Conservation (phyloP, 1,140 invertebrate genomes). For the Achatina immaculata region DNA sequence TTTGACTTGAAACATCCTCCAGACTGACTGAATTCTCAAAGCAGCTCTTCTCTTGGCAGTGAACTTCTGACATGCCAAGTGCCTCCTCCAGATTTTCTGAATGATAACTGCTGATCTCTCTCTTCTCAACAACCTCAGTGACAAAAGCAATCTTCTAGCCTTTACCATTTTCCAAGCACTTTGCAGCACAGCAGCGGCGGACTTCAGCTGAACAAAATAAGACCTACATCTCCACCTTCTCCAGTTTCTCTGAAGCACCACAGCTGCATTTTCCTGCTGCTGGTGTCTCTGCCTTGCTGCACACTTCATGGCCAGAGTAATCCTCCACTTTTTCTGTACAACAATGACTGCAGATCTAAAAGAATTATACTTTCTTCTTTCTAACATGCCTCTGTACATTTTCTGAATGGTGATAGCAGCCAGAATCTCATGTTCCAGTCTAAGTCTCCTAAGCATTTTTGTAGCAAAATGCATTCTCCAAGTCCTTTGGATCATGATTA, state of each 20-base stretch:
- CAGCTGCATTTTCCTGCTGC: constrained; percentile 40
- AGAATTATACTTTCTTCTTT: constrained; percentile 25
- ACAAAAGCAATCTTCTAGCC: background rate
- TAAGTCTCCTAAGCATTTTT: background rate
- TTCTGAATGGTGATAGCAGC: constrained; percentile 27
- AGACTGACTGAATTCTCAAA: constrained; percentile 40
- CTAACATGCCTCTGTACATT: constrained; percentile 36
- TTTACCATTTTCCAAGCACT: background rate
- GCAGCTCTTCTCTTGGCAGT: constrained; percentile 37
- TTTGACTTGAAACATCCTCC: background rate
- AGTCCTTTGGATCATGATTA: constrained; percentile 22
- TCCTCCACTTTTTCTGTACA: constrained; percentile 48
- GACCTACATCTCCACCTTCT: background rate
- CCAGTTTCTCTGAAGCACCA: constrained; percentile 32
- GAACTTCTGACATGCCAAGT: constrained; percentile 16
- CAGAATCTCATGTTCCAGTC: background rate
- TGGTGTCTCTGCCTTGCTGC: constrained; percentile 38
- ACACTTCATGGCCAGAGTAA: constrained; percentile 40
- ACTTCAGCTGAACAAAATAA: background rate
- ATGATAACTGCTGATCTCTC: background rate
- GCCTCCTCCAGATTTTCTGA: background rate
- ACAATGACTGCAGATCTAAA: constrained; percentile 42
- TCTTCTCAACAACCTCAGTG: background rate
- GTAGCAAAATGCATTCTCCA: constrained; percentile 9
- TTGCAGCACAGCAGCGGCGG: background rate